Evolutionary conservation across 1,140 invertebrate genomes (phyloP).

Genomic region (Drosophila tristis): DNA sequence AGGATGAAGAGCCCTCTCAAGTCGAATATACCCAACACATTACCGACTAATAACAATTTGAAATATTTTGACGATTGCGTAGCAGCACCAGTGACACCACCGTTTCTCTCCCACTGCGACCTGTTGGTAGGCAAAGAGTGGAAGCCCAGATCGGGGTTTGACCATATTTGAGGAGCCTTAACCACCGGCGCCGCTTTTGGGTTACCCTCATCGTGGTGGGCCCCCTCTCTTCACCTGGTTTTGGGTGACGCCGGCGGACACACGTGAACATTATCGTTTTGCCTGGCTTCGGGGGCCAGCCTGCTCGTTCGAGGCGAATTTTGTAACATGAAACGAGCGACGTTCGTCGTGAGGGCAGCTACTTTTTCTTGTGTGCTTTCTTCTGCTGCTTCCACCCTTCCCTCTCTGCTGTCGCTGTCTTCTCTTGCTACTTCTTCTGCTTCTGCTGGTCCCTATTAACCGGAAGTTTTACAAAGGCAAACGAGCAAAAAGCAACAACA

Average conservation of each 20-base stretch:
- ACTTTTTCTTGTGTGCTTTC: conserved; percentile 49
- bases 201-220: conserved; percentile 9
- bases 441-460: conserved; percentile 59
- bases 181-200: conserved; percentile 24
- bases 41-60: conserved; percentile 41
- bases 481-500: conserved; percentile 66
- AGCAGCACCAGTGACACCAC: conserved; percentile 28
- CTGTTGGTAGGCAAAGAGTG: conserved; percentile 3
- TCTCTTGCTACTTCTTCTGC: conserved; percentile 19
- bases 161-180: conserved; percentile 11
- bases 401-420: conserved; percentile 18
- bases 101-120: no score
- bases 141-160: conserved; percentile 15
- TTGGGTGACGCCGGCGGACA: conserved; percentile 60
- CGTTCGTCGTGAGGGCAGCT: conserved; percentile 59
- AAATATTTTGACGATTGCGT: conserved; percentile 75
- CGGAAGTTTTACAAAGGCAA: conserved; percentile 81
- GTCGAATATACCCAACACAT: conserved; percentile 13
- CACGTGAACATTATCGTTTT: conserved; percentile 59
- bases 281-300: not conserved
- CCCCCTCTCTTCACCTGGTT: conserved; percentile 2
- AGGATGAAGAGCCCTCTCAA: not conserved
- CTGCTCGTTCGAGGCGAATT: conserved; percentile 35
- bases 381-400: conserved; percentile 22
- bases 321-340: conserved; percentile 68